These are phyloP conservation scores for Syndactyla subalaris DNA, from an alignment of 2,797 vertebrate species.

Conservation along the genomic window DNA sequence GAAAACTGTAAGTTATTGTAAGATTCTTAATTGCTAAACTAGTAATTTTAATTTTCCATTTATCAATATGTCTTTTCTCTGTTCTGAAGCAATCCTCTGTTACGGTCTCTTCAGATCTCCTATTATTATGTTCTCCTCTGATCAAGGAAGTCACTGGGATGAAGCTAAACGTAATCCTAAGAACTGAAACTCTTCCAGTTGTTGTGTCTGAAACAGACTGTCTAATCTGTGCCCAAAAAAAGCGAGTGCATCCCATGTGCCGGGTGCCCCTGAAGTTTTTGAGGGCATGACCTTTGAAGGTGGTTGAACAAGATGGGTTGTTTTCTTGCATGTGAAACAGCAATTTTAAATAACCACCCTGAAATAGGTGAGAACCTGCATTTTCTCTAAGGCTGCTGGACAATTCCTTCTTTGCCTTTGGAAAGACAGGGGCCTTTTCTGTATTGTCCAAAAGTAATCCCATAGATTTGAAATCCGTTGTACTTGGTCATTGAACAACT, in stretches of 20 bases:
- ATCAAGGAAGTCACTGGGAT: not conserved
- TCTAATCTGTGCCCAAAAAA: not conserved
- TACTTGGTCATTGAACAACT: not conserved
- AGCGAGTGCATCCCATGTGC: accelerated
- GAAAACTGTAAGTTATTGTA: not conserved
- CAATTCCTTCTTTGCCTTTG: not conserved
- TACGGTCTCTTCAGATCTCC: not conserved
- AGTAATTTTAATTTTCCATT: not conserved
- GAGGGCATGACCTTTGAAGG: not conserved
- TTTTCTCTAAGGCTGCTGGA: not conserved
- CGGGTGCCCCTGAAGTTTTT: not conserved
- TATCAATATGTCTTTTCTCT: not conserved
- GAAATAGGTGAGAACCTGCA: not conserved
- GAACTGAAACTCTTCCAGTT: not conserved
- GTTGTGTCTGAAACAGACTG: not conserved
- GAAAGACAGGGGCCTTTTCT: not conserved
- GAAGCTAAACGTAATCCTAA: not conserved
- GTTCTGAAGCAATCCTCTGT: not conserved
- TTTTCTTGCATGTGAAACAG: not conserved
- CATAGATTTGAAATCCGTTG: not conserved
- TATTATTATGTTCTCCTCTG: not conserved
- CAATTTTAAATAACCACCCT: not conserved
- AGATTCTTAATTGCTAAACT: not conserved
- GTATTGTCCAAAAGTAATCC: not conserved
- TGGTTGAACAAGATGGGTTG: not conserved